These are phyloP conservation scores for Aphidius ervi DNA, from an alignment of 1,140 invertebrate genomes.

Conservation along the genomic window DNA sequence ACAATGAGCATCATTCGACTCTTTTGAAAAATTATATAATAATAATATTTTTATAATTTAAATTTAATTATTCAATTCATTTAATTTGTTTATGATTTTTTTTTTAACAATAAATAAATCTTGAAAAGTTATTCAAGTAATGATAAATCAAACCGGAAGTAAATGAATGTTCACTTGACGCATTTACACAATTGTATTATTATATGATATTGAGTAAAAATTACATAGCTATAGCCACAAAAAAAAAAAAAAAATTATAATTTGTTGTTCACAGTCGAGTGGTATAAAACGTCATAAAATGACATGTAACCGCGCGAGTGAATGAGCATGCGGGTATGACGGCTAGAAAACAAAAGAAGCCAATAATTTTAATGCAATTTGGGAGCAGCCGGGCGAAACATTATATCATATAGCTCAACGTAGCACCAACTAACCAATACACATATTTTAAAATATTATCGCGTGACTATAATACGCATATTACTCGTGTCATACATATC, in stretches of 20 bases:
- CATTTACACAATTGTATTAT: no score
- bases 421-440: no score
- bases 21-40: no score
- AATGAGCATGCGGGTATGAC: slow-evolving; percentile 41
- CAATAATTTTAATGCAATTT: slow-evolving; percentile 54
- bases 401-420: neutral
- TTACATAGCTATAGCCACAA: no score
- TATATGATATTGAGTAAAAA: no score
- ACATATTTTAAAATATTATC: neutral
- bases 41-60: slow-evolving; percentile 32
- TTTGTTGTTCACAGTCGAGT: neutral
- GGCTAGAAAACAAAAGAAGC: slow-evolving; percentile 50
- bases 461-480: slow-evolving; percentile 1
- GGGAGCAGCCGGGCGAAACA: slow-evolving; percentile 49
- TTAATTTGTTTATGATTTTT: no score
- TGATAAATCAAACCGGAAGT: no score
- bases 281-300: slow-evolving; percentile 30
- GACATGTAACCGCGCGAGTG: slow-evolving; percentile 38
- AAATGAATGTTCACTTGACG: no score
- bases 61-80: neutral
- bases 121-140: no score
- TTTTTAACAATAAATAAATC: no score
- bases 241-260: no score
- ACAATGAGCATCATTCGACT: no score
- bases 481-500: slow-evolving; percentile 2